Base-by-base conservation (phyloP, 2,113 vertebrate genomes). In the Equus przewalskii region DNA sequence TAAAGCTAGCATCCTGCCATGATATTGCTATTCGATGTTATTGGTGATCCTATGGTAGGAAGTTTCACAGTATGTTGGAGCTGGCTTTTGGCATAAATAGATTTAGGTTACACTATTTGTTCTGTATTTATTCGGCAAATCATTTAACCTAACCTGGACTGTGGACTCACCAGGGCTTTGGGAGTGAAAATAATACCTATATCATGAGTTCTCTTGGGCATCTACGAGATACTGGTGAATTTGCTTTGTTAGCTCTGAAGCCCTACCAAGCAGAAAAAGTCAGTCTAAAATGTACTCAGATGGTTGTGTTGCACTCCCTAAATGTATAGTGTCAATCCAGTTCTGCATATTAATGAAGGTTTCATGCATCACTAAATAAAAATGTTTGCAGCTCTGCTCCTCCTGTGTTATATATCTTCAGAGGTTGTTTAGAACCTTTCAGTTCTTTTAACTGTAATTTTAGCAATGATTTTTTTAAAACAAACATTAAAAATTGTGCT, bases 371-470 rank as follows among this genome's bases (percentile, higher is more conserved):
- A 75, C 49, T 46, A 79, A 89, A 89, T 10, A 79, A 96, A 87
- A 91, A 87, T 82, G 26, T 67, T 70, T 69, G 15, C 54, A 56
- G 26, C 58, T 58, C 62, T 70, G 24, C 9, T 81, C 2, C 3
- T 90, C n/a, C 18, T 91, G 0, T 54, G 22, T 75, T 83, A 44
- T 41, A 87, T 67, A 72, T 91, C 81, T 95, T 88, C 46, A 70
- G 21, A 54, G 16, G 46, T 44, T 67, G 6, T 67, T n/a, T 75
- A 67, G 9, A 76, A 56, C 11, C 33, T 70, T 72, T 87, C 65
- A 51, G 9, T 30, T 97, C 70, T 95, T 82, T 88, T 49, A 89
- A 85, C 26, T 14, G 4, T 46, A 76, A 51, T 89, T 93, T 92
- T 72, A 56, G 49, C 8, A 60, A 85, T 7, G 51, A 14, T 54